Evolutionary conservation across 2,888 invertebrate species (phyloP), one percentile per base, ranked within the genome.

Genomic region (Sarcophaga subvicina): DNA sequence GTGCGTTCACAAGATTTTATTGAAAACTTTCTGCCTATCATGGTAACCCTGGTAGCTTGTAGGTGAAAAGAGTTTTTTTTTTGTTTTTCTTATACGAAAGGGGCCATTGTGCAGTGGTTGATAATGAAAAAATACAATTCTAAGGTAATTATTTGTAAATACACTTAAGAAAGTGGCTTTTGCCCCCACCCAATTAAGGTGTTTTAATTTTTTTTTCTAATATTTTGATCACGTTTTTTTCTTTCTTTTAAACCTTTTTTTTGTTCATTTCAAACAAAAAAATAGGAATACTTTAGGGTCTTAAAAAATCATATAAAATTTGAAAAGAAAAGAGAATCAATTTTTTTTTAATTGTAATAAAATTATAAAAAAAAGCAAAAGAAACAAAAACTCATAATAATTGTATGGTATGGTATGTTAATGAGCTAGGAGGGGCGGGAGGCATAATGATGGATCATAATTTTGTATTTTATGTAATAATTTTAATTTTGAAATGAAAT

Each of bases 401-500:
- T 37, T 37, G 37, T 6, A 22, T 59, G 8, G 14, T 14, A 60
- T 11, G 69, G 12, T 60, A 45, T 54, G n/a, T 76, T 0, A 27
- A 12, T 25, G 64, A n/a, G 17, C 27, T 14, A 47, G 47, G 45
- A 47, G 25, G 71, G 5, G 71, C 20, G 6, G 14, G 62, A 71
- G 20, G 75, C 73, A 63, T 69, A 10, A 37, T 10, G 37, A 37
- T 37, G 37, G 37, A 10, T 75, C 49, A 66, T 70, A 80, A 66
- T 80, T 78, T 37, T 37, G 71, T 71, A 37, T 70, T 82, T 80
- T 63, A 72, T 60, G 77, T 77, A 71, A 72, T 83, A 77, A 66
- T 64, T 37, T 37, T 37, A 37, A 37, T 8, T 37, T 37, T 37
- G 37, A 82, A 75, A 71, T 59, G 47, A 83, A 83, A 72, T 72